These are phyloP conservation scores for Pyrocephalus nanus DNA, from an alignment of 2,797 vertebrate genomes.

Conservation along the genomic window DNA sequence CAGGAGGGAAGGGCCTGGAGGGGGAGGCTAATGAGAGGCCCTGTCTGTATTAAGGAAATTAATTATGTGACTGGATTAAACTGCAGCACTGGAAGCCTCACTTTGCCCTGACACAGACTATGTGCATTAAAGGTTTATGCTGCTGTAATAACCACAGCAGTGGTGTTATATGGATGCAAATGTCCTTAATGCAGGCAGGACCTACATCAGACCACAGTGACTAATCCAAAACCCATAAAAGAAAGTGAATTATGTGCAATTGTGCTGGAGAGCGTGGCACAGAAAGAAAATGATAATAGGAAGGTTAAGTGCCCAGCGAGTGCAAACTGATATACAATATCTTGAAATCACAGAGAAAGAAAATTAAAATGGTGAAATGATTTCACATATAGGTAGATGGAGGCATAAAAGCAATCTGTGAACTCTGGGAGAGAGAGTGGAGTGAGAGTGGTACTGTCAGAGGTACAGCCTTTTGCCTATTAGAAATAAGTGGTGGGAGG, in stretches of 20 bases:
- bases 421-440: background rate
- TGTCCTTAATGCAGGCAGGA: background rate
- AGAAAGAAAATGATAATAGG: slow-evolving; percentile 38
- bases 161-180: background rate
- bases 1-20: background rate
- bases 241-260: slow-evolving; percentile 23
- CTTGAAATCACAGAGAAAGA: slow-evolving; percentile 58
- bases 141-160: background rate
- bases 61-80: slow-evolving; percentile 42
- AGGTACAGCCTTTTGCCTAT: background rate
- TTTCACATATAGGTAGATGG: slow-evolving; percentile 45
- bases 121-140: background rate
- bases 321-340: slow-evolving; percentile 53
- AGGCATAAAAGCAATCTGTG: slow-evolving; percentile 45
- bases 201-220: background rate
- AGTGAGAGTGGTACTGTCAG: background rate
- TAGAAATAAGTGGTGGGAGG: slow-evolving; percentile 27
- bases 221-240: slow-evolving; percentile 8
- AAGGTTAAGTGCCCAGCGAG: slow-evolving; percentile 52
- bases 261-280: background rate
- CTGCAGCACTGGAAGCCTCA: background rate
- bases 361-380: slow-evolving; percentile 61
- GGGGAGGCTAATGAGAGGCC: slow-evolving; percentile 15
- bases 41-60: slow-evolving; percentile 10
- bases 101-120: background rate